These are phyloP conservation scores for Alligator sinensis DNA, from an alignment of 2,113 vertebrate genomes.

Conservation along the genomic window DNA sequence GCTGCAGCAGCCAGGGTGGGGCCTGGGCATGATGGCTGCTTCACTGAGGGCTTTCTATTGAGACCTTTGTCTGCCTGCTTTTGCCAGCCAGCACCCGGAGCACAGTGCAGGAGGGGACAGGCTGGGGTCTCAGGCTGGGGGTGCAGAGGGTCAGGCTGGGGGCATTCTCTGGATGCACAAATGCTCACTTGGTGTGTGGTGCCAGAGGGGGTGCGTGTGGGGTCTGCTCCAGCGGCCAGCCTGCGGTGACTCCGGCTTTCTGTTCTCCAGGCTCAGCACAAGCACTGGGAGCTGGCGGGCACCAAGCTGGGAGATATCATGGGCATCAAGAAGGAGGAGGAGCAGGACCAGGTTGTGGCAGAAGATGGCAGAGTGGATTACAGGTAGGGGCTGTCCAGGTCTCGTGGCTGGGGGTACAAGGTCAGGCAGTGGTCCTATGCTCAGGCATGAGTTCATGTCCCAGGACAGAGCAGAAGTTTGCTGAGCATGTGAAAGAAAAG, in stretches of 20 bases:
- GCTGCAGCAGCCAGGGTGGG: too few species aligned
- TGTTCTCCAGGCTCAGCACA: slow-evolving; percentile 92
- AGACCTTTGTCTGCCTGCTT: too few species aligned
- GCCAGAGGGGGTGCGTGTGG: neutral
- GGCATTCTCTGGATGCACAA: too few species aligned
- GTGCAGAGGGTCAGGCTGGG: neutral
- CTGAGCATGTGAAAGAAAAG: slow-evolving; percentile 97
- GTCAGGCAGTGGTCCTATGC: neutral
- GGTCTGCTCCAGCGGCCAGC: neutral
- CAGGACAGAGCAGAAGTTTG: slow-evolving; percentile 98
- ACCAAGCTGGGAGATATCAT: slow-evolving; percentile 98
- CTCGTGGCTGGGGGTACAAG: accelerated
- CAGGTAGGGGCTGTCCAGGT: slow-evolving; percentile 78
- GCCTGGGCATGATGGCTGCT: too few species aligned
- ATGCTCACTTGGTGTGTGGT: neutral
- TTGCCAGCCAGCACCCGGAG: too few species aligned
- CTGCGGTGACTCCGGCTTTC: neutral
- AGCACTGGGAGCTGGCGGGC: slow-evolving; percentile 98
- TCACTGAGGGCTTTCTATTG: too few species aligned
- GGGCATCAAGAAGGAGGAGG: slow-evolving; percentile 95
- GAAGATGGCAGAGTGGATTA: slow-evolving; percentile 98
- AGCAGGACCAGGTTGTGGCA: slow-evolving; percentile 81
- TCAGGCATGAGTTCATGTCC: neutral
- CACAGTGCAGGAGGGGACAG: neutral
- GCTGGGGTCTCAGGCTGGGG: neutral